Evolutionary conservation across 2,113 vertebrate genomes (phyloP).

Genomic region (Siphamia tubifer): DNA sequence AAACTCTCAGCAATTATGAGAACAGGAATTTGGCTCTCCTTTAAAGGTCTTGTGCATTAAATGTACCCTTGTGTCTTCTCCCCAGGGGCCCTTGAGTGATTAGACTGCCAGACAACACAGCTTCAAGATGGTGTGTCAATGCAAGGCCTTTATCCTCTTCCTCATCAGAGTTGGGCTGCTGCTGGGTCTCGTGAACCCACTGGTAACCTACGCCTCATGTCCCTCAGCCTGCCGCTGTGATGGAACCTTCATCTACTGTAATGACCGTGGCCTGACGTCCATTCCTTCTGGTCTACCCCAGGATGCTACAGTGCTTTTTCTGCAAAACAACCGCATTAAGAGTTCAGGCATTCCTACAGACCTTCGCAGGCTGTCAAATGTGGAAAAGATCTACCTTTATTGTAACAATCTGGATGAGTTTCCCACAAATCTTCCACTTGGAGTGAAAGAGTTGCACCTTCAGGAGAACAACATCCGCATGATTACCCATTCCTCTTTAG

Average conservation of each 20-base stretch:
- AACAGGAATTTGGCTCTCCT: slow-evolving; percentile 55
- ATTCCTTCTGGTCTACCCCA: slow-evolving; percentile 93
- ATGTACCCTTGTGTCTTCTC: slow-evolving; percentile 70
- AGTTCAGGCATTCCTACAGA: slow-evolving; percentile 96
- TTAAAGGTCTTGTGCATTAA: slow-evolving; percentile 69
- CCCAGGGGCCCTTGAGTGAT: slow-evolving; percentile 83
- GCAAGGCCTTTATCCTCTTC: slow-evolving; percentile 90
- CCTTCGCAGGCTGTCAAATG: slow-evolving; percentile 87
- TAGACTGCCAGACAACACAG: slow-evolving; percentile 76
- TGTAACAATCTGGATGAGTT: slow-evolving; percentile 98
- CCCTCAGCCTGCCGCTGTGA: slow-evolving; percentile 95
- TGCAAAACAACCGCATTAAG: slow-evolving; percentile 99
- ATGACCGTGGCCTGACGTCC: slow-evolving; percentile 96
- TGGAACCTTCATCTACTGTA: slow-evolving; percentile 98
- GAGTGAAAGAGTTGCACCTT: slow-evolving; percentile 95
- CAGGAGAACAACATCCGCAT: slow-evolving; percentile 98
- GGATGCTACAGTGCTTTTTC: slow-evolving; percentile 96
- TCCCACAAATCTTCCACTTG: slow-evolving; percentile 94
- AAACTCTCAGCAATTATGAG: slow-evolving; percentile 65
- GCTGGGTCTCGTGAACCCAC: slow-evolving; percentile 87
- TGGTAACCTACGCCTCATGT: slow-evolving; percentile 89
- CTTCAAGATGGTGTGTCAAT: slow-evolving; percentile 92
- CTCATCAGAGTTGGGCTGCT: slow-evolving; percentile 92
- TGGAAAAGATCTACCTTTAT: slow-evolving; percentile 98
- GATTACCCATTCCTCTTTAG: slow-evolving; percentile 94